These are phyloP conservation scores for Paguma larvata DNA, from an alignment of 2,797 vertebrate species.

Conservation along the genomic window DNA sequence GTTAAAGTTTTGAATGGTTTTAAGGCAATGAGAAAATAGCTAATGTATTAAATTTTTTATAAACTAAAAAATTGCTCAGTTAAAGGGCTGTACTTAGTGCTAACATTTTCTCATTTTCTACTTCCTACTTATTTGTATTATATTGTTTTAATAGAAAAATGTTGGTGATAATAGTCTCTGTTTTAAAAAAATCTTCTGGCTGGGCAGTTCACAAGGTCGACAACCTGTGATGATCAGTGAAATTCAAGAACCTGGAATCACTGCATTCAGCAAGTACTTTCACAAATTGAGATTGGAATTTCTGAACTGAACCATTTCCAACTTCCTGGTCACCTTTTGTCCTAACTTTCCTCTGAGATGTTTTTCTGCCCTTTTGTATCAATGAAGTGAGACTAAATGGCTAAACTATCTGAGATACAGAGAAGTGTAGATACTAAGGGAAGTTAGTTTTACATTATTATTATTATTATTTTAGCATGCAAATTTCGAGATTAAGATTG, in stretches of 20 bases:
- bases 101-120: conserved; percentile 4
- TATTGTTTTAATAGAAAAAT: not conserved
- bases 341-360: not conserved
- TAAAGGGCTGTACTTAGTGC: not conserved
- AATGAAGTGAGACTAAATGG: not conserved
- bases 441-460: not conserved
- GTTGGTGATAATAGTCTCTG: not conserved
- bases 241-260: conserved; percentile 26
- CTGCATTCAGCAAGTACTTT: conserved; percentile 19
- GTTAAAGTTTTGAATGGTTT: conserved; percentile 12
- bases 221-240: not conserved
- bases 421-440: not conserved
- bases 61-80: not conserved
- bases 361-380: conserved; percentile 7
- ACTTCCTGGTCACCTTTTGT: not conserved
- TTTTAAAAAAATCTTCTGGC: not conserved
- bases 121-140: not conserved
- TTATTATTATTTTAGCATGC: not conserved
- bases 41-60: not conserved
- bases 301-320: not conserved
- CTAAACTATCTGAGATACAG: not conserved
- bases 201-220: not conserved
- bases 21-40: not conserved
- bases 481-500: not conserved
- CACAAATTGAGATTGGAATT: not conserved